Percentiles rank a stretch among this genome's conserved stretches.
These are phyloP conservation scores for Pseudochirops corinnae DNA, from an alignment of 2,797 vertebrate species.

Conservation along the genomic window DNA sequence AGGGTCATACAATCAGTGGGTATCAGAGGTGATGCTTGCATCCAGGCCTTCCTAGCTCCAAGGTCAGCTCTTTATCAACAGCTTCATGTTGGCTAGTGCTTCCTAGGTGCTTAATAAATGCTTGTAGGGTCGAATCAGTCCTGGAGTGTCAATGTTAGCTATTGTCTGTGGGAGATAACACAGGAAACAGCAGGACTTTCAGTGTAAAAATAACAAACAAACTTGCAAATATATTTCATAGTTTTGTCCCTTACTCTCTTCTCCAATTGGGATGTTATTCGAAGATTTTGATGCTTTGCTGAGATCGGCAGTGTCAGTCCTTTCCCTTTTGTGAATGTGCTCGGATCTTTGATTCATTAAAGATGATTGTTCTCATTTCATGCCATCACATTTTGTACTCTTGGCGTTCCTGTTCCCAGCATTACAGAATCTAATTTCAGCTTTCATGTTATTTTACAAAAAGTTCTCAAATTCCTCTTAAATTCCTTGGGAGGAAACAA, in stretches of 20 bases:
- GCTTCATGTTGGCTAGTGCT: neutral
- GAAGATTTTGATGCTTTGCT: slow-evolving; percentile 22
- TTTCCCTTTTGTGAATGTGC: neutral
- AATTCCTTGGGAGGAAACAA: neutral
- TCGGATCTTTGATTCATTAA: neutral
- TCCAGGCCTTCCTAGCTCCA: neutral
- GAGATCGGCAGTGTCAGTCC: slow-evolving; percentile 28
- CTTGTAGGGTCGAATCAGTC: neutral
- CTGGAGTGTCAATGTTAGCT: neutral
- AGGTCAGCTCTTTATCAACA: neutral
- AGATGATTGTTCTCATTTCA: neutral
- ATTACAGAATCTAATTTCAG: slow-evolving; percentile 61
- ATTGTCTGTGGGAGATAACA: slow-evolving; percentile 54
- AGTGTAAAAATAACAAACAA: slow-evolving; percentile 37
- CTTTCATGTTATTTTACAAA: slow-evolving; percentile 65
- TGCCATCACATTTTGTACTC: slow-evolving; percentile 62
- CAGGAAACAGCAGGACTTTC: slow-evolving; percentile 30
- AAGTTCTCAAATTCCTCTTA: slow-evolving; percentile 52
- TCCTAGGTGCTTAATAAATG: neutral
- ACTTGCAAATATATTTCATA: slow-evolving; percentile 20
- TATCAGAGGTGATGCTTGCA: neutral
- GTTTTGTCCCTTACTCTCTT: slow-evolving; percentile 38
- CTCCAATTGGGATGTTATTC: neutral
- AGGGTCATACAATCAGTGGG: neutral
- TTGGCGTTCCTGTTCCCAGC: slow-evolving; percentile 55